Base-by-base conservation (phyloP, 2,113 vertebrate genomes). In the Dunckerocampus dactyliophorus region DNA sequence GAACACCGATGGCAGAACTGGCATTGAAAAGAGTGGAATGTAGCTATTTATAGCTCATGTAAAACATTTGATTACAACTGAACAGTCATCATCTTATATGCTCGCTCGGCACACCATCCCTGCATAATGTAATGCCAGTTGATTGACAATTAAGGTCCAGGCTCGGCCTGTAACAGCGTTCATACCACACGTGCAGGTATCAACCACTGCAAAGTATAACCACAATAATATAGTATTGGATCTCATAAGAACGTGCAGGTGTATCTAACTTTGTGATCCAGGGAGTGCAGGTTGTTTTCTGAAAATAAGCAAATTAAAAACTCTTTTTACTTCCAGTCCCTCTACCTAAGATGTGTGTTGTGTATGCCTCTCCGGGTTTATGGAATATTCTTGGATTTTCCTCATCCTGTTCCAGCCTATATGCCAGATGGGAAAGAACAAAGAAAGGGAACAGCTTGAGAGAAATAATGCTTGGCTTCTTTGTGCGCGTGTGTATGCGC, bases 391-490 rank as follows among this genome's bases (percentile, higher is more conserved):
- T 63, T 3, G 6, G 11, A 47, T 60, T 58, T 62, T 54, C 6
- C 49, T 17, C 21, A 46, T 53, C 48, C 22, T 59, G 21, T 56
- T 42, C n/a, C 54, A 42, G n/a, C 54, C 54, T 15, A 20, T 39
- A 21, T 12, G 8, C 54, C 54, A 56, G 54, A 48, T 22, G 20
- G 24, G 45, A 46, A 60, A 19, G 56, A 71, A 59, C 57, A 47
- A 48, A 59, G 19, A 46, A 39, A 28, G 56, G 22, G 43, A 62
- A 37, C 14, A 34, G 55, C 43, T 22, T 6, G 3, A 20, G 47
- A 62, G 47, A 55, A 45, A 60, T 22, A 51, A 19, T 31, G 11
- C 45, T 63, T 55, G 43, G 52, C 43, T 46, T 59, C 19, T 45
- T 22, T 59, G 52, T 53, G 21, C 55, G 37, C 15, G 31, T 16